Conservation (phyloP, 2,888 invertebrate genomes). For the Monoplex corrugatus region DNA sequence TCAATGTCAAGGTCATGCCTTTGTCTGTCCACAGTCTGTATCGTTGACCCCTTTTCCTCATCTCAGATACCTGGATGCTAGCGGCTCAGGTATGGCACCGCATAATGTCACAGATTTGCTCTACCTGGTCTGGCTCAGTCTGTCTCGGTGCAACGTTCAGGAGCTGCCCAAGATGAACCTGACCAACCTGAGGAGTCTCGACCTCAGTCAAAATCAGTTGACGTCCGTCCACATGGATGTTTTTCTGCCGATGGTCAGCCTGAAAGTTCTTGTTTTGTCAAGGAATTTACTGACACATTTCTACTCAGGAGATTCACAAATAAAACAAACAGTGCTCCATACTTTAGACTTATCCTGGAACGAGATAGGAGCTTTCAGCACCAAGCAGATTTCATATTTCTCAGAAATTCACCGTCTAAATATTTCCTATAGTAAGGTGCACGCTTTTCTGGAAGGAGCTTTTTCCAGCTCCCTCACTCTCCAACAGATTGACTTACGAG, state of each 20-base stretch:
- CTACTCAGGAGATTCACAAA: neutral
- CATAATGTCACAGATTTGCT: neutral
- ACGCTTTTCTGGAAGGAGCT: neutral
- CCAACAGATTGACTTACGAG: constrained; percentile 35
- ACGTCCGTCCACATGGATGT: neutral
- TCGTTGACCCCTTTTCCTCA: neutral
- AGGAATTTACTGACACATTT: neutral
- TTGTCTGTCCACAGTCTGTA: neutral
- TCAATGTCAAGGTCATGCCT: constrained; percentile 38
- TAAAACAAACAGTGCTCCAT: neutral
- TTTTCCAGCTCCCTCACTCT: neutral
- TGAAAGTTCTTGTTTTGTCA: constrained; percentile 29
- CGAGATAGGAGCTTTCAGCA: neutral
- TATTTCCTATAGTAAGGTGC: constrained; percentile 17
- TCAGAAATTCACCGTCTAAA: neutral
- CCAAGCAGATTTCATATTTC: neutral
- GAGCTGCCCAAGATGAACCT: neutral
- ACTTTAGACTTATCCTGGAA: constrained; percentile 11
- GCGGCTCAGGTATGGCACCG: constrained; percentile 20
- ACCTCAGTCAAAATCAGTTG: constrained; percentile 47
- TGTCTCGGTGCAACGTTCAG: neutral
- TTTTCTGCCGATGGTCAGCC: constrained; percentile 7
- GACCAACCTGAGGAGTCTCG: constrained; percentile 45
- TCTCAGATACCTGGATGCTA: constrained; percentile 37
- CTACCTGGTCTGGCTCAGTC: constrained; percentile 31